phyloP scores from a whole-genome alignment of 37 sponge, comb jelly and placozoan genomes.

The Cladorhizidae sp. region DNA sequence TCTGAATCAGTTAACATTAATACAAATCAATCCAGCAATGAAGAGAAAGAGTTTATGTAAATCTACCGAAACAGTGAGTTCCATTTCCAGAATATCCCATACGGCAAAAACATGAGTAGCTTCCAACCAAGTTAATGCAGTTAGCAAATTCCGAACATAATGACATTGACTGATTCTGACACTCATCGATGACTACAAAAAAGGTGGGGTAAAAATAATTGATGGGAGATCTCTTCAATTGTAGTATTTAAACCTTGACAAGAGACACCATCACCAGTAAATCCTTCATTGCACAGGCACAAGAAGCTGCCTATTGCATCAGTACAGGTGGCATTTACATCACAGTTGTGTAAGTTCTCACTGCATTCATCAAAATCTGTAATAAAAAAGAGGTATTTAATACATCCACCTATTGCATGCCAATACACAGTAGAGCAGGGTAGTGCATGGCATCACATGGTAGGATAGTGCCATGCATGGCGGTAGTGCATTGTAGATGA shows the following conservation, averaged over 20 bases:
- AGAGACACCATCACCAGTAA: neutral
- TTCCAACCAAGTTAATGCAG: conserved; percentile 39
- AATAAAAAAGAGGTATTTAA: neutral
- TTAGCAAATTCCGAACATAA: no score
- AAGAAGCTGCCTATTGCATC: conserved; percentile 22
- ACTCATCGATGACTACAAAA: conserved; percentile 16
- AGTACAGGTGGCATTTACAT: conserved; percentile 7
- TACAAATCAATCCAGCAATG: neutral
- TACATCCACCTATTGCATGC: no score
- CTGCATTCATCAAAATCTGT: conserved; percentile 53
- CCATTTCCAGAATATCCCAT: conserved; percentile 39
- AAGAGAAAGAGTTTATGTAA: neutral
- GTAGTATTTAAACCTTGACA: neutral
- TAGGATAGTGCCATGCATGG: no score
- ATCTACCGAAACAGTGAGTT: conserved; percentile 9
- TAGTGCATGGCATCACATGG: no score
- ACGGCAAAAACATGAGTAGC: conserved; percentile 45
- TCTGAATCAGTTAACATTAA: conserved; percentile 8
- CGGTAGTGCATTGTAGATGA: no score
- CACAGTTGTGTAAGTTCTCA: neutral
- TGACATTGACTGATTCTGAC: no score
- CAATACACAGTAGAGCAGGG: no score
- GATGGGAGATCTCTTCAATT: neutral
- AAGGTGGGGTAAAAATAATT: neutral
- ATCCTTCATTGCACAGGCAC: conserved; percentile 41